Evolutionary conservation across 2,797 vertebrate genomes (phyloP).

Genomic region (Muscicapa striata): DNA sequence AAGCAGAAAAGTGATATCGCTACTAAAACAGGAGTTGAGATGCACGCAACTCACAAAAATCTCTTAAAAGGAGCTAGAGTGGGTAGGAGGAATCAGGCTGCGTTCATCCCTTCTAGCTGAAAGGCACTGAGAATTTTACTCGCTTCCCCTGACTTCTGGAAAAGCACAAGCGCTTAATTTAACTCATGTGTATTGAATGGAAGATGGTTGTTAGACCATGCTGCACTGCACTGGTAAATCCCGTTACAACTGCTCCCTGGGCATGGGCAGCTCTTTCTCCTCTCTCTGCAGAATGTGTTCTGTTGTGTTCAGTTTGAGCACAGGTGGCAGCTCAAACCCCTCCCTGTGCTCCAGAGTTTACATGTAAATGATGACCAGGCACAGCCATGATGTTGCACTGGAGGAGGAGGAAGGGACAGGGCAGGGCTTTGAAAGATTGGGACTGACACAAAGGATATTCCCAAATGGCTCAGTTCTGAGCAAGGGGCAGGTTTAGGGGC

Average conservation of each 20-base stretch:
- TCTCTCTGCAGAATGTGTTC: too few species aligned
- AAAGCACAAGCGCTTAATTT: conserved; percentile 79
- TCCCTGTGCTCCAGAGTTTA: conserved; percentile 1
- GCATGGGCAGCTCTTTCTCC: neutral
- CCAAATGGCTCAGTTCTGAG: neutral
- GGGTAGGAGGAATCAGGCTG: neutral
- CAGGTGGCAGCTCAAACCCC: conserved; percentile 22
- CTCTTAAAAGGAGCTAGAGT: neutral
- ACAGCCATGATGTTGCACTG: rapidly evolving
- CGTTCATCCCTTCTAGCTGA: conserved; percentile 17
- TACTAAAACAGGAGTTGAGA: conserved; percentile 32
- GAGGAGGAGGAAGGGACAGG: conserved; percentile 2
- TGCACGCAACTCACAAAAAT: conserved; percentile 34
- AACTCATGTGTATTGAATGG: conserved; percentile 20
- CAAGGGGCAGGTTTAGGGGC: neutral
- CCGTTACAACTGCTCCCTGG: conserved; percentile 15
- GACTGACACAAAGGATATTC: neutral
- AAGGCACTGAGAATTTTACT: conserved; percentile 37
- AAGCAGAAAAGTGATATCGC: conserved; percentile 39
- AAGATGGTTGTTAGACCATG: conserved; percentile 39
- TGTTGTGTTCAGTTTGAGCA: neutral
- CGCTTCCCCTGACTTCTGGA: conserved; percentile 58
- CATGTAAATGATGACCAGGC: neutral
- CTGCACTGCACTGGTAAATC: conserved; percentile 46
- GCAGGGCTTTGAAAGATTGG: neutral